Conservation (phyloP, 2,888 invertebrate genomes). For the Cremastinae sp. region DNA sequence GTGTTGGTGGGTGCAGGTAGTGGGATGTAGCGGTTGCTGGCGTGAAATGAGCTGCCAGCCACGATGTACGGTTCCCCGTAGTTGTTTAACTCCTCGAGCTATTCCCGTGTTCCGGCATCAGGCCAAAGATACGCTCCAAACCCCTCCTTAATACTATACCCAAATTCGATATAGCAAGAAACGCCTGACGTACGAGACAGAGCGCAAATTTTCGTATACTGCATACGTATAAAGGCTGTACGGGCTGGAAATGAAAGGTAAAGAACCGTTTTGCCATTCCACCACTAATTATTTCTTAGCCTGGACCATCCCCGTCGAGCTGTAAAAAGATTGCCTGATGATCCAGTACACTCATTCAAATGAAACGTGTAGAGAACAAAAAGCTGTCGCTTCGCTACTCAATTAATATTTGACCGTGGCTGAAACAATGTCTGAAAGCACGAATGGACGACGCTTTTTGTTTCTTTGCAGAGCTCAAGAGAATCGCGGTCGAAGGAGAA, state of each 20-base stretch:
- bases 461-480: constrained; percentile 20
- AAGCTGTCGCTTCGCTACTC: constrained; percentile 21
- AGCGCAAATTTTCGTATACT: constrained; percentile 24
- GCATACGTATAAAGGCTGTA: neutral
- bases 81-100: constrained; percentile 69
- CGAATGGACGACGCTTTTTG: constrained; percentile 16
- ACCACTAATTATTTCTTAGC: neutral
- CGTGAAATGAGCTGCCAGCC: constrained; percentile 75
- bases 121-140: constrained; percentile 38
- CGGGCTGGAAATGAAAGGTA: neutral
- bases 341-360: constrained; percentile 10
- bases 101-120: constrained; percentile 40
- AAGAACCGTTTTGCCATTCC: neutral
- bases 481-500: constrained; percentile 18
- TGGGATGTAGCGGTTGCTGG: constrained; percentile 68
- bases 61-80: constrained; percentile 69
- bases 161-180: constrained; percentile 38
- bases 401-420: constrained; percentile 27
- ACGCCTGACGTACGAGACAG: constrained; percentile 10
- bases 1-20: constrained; percentile 54
- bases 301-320: neutral
- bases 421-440: constrained; percentile 15
- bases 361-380: constrained; percentile 3
- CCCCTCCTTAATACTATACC: constrained; percentile 34
- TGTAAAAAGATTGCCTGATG: neutral